These are phyloP conservation scores for Scotopteryx bipunctaria DNA, from an alignment of 2,888 invertebrate species.

Conservation along the genomic window DNA sequence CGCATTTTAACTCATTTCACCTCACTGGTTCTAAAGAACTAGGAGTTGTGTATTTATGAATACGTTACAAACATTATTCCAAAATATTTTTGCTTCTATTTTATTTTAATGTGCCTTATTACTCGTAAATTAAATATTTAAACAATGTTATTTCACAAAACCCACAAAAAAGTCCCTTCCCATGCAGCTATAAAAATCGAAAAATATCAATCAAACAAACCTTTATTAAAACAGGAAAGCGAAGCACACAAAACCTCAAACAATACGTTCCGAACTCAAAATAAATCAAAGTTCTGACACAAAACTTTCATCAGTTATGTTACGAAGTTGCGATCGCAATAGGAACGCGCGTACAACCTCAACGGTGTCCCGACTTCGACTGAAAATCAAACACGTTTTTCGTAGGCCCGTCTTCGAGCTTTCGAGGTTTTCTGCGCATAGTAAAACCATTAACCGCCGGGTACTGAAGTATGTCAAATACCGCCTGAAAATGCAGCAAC, in stretches of 20 bases:
- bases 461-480: not conserved
- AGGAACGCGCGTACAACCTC: slow-evolving; percentile 44
- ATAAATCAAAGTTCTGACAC: slow-evolving; percentile 52
- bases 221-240: slow-evolving; percentile 39
- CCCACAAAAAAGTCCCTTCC: not conserved
- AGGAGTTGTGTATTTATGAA: too few species aligned
- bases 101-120: too few species aligned
- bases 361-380: slow-evolving; percentile 46
- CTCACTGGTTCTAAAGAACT: too few species aligned
- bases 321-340: slow-evolving; percentile 43
- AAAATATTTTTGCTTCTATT: too few species aligned
- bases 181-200: not conserved
- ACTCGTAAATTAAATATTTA: too few species aligned
- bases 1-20: too few species aligned
- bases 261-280: slow-evolving; percentile 44
- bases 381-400: slow-evolving; percentile 45
- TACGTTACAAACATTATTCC: too few species aligned
- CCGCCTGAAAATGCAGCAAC: slow-evolving; percentile 36
- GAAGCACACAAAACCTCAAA: slow-evolving; percentile 46
- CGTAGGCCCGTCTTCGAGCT: slow-evolving; percentile 30
- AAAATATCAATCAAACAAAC: slow-evolving; percentile 39
- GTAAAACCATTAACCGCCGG: slow-evolving; percentile 14
- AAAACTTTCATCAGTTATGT: slow-evolving; percentile 56
- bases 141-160: not conserved
- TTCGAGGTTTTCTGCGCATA: not conserved